Percentiles rank a stretch among this genome's conserved stretches.
Evolutionary conservation across 2,797 vertebrate species (phyloP).

Genomic region (Sarcophilus harrisii): DNA sequence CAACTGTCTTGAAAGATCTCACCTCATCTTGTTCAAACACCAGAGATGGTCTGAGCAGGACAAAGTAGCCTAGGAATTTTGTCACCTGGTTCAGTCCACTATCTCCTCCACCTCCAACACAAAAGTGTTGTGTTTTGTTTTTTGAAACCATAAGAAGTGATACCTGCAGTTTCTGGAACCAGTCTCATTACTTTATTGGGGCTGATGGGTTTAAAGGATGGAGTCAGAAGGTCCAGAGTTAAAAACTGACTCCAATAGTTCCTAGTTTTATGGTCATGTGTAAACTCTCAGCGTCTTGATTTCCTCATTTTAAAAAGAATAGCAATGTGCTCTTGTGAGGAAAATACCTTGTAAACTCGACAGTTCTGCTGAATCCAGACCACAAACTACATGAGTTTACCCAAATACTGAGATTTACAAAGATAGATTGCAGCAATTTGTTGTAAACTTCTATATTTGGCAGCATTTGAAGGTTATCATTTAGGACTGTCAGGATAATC

Average conservation of each 20-base stretch:
- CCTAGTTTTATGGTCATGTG: background rate
- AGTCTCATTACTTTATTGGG: background rate
- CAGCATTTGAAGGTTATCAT: background rate
- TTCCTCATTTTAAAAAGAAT: background rate
- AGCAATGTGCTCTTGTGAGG: background rate
- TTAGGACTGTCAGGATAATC: background rate
- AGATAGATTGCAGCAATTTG: too few relatives aligned
- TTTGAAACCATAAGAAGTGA: background rate
- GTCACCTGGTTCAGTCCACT: background rate
- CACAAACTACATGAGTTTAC: background rate
- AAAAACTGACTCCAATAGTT: background rate
- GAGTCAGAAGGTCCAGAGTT: background rate
- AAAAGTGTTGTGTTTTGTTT: background rate
- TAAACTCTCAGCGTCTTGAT: background rate
- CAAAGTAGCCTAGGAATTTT: background rate
- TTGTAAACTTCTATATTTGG: background rate
- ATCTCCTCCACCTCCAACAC: background rate
- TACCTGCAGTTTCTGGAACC: background rate
- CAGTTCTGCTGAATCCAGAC: background rate
- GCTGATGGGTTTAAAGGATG: background rate
- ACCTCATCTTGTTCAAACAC: too few relatives aligned
- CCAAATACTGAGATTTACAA: background rate
- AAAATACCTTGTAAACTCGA: background rate
- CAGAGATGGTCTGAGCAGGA: background rate
- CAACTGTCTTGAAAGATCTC: too few relatives aligned